Evolutionary conservation across 2,888 invertebrate genomes (phyloP), one percentile per base, ranked within the genome.

Genomic region (Lasioglossum pauxillum): DNA sequence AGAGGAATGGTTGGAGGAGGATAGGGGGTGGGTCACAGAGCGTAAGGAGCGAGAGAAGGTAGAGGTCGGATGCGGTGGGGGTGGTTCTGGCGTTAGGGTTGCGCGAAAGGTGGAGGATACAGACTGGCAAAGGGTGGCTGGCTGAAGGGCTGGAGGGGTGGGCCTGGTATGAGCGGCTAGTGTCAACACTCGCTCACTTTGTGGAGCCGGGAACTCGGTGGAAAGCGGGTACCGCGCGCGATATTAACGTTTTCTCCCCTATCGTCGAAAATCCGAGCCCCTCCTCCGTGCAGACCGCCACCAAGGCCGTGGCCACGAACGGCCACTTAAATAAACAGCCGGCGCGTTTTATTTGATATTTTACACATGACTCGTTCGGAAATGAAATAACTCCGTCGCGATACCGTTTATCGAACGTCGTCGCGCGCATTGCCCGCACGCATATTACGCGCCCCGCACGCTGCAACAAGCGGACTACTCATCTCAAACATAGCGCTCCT

Each of bases 181-280:
- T 94, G 94, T 94, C 94, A 95, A 95, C 94, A 94, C 92, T 94
- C 94, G 94, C 93, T 94, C 94, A 94, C 94, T 94, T 94, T 94
- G 94, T 94, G 94, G 93, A 92, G 93, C 92, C 92, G 90, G 92
- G 92, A 92, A 93, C 94, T 93, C 93, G 93, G 91, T 89, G 72
- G 92, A 92, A 93, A 93, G 92, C 91, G 92, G 91, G 90, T 92
- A 90, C 90, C 92, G 93, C 92, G 91, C 93, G 93, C 93, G 93
- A 94, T 94, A 94, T 94, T 94, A 94, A 94, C 94, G 93, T 94
- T 94, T 92, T 93, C 92, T 89, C 90, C 87, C 89, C 90, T 90
- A 85, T 83, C 88, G 81, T 89, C 90, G 86, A 88, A 86, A 85
- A 90, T 83, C 88, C 82, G 87, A 82, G 57, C 80, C 90, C 84